A percentile compares a stretch with the other conserved stretches of the same genome.
phyloP scores from a whole-genome alignment of 2,888 invertebrate genomes.

The Drosophila macrothrix region DNA sequence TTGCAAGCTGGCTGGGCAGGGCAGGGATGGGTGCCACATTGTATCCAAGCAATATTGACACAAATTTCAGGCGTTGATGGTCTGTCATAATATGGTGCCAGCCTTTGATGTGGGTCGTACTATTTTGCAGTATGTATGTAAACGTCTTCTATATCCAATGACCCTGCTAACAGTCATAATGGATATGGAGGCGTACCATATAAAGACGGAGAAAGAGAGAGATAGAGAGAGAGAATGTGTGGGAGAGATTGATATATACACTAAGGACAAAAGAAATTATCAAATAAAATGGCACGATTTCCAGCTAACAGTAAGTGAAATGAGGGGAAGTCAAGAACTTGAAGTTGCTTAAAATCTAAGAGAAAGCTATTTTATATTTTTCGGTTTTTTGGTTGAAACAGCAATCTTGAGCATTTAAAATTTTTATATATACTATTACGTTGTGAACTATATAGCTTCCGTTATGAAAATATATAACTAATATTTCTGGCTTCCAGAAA shows the following conservation, averaged over 20 bases:
- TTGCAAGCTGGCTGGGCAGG: constrained; percentile 6
- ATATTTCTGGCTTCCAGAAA: neutral
- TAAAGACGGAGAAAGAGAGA: neutral
- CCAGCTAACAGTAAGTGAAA: neutral
- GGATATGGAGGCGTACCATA: neutral
- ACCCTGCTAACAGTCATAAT: constrained; percentile 5
- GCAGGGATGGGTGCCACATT: neutral
- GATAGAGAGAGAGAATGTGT: neutral
- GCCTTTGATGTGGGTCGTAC: constrained; percentile 54
- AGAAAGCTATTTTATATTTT: neutral
- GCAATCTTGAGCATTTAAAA: neutral
- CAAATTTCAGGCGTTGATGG: constrained; percentile 61
- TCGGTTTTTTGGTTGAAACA: too few relatives aligned
- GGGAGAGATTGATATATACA: neutral
- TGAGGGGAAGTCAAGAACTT: neutral
- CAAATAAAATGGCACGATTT: neutral
- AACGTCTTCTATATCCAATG: neutral
- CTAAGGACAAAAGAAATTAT: neutral
- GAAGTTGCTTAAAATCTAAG: neutral
- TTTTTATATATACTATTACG: neutral
- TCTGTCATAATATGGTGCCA: constrained; percentile 56
- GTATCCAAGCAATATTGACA: constrained; percentile 40
- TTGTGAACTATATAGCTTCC: neutral
- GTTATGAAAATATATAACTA: neutral
- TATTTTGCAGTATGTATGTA: constrained; percentile 7